These are phyloP conservation scores for Hyles vespertilio DNA, from an alignment of 1,140 invertebrate species.

Conservation along the genomic window DNA sequence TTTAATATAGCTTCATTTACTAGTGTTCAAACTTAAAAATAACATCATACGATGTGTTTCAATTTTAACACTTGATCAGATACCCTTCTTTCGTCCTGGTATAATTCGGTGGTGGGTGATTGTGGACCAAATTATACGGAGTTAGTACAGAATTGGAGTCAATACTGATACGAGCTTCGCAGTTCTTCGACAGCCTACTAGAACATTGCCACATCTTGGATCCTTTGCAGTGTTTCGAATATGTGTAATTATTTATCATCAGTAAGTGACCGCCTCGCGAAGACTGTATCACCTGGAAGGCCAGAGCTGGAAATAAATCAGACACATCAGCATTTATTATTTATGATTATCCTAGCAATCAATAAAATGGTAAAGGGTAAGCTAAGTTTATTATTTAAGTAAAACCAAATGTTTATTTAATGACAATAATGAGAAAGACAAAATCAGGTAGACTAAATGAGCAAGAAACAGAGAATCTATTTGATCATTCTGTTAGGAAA, in stretches of 20 bases:
- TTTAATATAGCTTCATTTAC: too few species aligned
- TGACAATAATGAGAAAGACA: too few species aligned
- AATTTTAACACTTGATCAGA: conserved; percentile 21
- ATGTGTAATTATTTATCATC: conserved; percentile 22
- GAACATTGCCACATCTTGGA: conserved; percentile 27
- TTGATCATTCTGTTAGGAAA: too few species aligned
- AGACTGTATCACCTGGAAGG: background rate
- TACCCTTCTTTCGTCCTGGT: conserved; percentile 14
- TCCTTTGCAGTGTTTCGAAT: conserved; percentile 16
- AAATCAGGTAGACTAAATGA: too few species aligned
- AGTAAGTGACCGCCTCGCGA: conserved; percentile 13
- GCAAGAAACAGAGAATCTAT: too few species aligned
- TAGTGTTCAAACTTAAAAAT: too few species aligned
- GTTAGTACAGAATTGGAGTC: conserved; percentile 3
- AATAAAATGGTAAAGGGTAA: too few species aligned
- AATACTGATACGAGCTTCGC: conserved; percentile 20
- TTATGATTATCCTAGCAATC: too few species aligned
- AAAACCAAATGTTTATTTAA: too few species aligned
- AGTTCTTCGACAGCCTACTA: conserved; percentile 15
- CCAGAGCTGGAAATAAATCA: conserved; percentile 5
- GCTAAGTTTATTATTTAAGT: too few species aligned
- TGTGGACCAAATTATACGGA: conserved; percentile 19
- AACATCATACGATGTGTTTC: background rate
- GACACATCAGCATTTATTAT: too few species aligned
- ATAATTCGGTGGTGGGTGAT: conserved; percentile 28